These are phyloP conservation scores for Syrmaticus mikado DNA, from an alignment of 2,113 vertebrate genomes.

Conservation along the genomic window DNA sequence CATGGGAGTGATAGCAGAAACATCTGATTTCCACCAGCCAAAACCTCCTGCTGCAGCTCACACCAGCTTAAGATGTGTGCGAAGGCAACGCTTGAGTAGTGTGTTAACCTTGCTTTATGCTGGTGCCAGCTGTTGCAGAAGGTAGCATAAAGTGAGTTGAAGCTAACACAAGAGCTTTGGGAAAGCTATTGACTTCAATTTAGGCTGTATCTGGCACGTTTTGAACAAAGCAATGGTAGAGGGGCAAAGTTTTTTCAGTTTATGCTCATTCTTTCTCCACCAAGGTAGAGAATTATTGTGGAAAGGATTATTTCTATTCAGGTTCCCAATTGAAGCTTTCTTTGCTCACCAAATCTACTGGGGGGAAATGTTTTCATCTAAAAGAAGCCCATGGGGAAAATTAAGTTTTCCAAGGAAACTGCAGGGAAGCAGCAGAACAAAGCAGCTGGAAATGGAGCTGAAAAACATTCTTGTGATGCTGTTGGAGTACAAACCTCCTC, in stretches of 20 bases:
- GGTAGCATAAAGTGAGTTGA: background rate
- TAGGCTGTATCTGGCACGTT: background rate
- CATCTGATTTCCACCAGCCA: constrained; percentile 13
- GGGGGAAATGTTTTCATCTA: background rate
- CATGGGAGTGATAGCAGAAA: constrained; percentile 45
- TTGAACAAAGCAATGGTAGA: background rate
- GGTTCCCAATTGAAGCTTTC: background rate
- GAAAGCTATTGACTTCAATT: background rate
- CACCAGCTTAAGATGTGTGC: constrained; percentile 1
- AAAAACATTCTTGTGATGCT: background rate
- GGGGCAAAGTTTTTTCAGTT: background rate
- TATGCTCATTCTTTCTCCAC: background rate
- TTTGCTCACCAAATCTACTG: background rate
- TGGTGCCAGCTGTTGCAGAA: constrained; percentile 36
- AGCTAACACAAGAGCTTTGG: background rate
- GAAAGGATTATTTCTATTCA: background rate
- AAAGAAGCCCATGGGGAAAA: background rate
- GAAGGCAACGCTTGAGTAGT: background rate
- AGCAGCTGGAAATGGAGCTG: background rate
- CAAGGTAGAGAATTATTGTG: background rate
- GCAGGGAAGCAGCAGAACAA: background rate
- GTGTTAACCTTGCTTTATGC: background rate
- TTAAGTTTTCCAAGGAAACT: constrained; percentile 31
- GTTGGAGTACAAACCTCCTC: background rate
- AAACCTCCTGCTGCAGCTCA: constrained; percentile 41